These are phyloP conservation scores for Drosophila dunni DNA, from an alignment of 1,140 invertebrate genomes.

Conservation along the genomic window DNA sequence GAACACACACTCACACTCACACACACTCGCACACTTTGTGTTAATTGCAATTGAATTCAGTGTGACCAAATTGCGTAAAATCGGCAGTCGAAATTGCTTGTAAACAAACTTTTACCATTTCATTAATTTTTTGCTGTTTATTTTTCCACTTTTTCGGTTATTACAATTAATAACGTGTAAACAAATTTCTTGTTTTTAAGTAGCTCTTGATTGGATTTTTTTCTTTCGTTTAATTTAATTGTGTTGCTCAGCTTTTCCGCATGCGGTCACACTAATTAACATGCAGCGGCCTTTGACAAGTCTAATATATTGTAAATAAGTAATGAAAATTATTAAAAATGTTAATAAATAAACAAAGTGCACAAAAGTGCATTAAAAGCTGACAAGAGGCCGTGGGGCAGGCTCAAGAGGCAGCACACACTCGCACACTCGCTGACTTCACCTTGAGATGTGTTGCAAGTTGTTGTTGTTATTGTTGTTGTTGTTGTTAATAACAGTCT, in stretches of 20 bases:
- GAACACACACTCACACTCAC: constrained; percentile 21
- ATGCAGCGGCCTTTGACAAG: constrained; percentile 45
- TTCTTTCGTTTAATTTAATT: not conserved
- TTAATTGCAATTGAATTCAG: constrained; percentile 56
- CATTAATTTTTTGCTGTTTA: not conserved
- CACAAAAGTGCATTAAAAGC: constrained; percentile 30
- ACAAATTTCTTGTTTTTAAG: constrained; percentile 30
- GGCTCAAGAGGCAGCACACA: constrained; percentile 43
- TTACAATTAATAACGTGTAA: constrained; percentile 31
- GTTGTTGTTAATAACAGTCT: constrained; percentile 46
- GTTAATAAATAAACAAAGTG: constrained; percentile 62
- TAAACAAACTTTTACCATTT: constrained; percentile 34
- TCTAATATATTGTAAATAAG: constrained; percentile 26
- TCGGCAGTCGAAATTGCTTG: not conserved
- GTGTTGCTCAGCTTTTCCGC: constrained; percentile 1
- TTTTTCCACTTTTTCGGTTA: constrained; percentile 7
- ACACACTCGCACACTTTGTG: constrained; percentile 15
- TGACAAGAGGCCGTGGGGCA: constrained; percentile 29
- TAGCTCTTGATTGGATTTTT: constrained; percentile 18
- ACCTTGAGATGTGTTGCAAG: constrained; percentile 55
- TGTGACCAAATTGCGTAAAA: constrained; percentile 50
- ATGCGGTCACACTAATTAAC: constrained; percentile 55
- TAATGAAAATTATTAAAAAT: constrained; percentile 4
- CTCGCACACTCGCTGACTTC: constrained; percentile 35
- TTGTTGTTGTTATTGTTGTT: constrained; percentile 28